Conservation (phyloP, 1,140 invertebrate genomes). For the Drosophila persimilis region DNA sequence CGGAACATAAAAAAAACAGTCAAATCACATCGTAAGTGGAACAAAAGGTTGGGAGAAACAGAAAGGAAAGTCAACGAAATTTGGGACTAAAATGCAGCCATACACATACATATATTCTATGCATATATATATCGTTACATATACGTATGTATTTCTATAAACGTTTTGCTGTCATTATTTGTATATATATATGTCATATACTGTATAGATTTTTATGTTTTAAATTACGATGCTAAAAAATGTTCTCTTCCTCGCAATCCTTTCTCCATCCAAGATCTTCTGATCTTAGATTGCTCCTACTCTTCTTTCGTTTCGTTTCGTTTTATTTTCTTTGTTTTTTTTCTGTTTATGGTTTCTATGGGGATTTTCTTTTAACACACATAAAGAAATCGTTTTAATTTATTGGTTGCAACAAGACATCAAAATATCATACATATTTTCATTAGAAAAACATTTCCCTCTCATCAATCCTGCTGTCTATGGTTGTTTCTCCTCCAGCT, state of each 20-base stretch:
- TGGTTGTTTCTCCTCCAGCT: conserved; percentile 21
- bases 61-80: conserved; percentile 16
- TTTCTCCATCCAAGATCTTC: conserved; percentile 3
- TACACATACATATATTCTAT: conserved; percentile 35
- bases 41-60: not conserved
- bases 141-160: conserved; percentile 26
- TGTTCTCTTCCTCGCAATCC: conserved; percentile 10
- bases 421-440: conserved; percentile 44
- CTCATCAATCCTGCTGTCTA: conserved; percentile 18
- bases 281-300: not conserved
- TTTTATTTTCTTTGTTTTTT: conserved; percentile 2
- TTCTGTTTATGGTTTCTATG: conserved; percentile 9
- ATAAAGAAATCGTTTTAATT: conserved; percentile 48
- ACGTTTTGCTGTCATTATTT: conserved; percentile 32
- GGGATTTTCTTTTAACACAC: conserved; percentile 38
- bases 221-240: conserved; percentile 29
- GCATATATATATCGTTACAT: conserved; percentile 22
- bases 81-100: conserved; percentile 49
- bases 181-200: conserved; percentile 29
- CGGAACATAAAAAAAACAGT: conserved; percentile 7
- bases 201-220: conserved; percentile 24
- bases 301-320: not conserved
- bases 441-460: conserved; percentile 35
- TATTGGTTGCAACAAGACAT: conserved; percentile 55
- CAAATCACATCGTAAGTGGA: conserved; percentile 36